A percentile compares a stretch with the other conserved stretches of the same genome.
phyloP scores from a whole-genome alignment of 2,113 vertebrate genomes.

The Xenopus borealis region DNA sequence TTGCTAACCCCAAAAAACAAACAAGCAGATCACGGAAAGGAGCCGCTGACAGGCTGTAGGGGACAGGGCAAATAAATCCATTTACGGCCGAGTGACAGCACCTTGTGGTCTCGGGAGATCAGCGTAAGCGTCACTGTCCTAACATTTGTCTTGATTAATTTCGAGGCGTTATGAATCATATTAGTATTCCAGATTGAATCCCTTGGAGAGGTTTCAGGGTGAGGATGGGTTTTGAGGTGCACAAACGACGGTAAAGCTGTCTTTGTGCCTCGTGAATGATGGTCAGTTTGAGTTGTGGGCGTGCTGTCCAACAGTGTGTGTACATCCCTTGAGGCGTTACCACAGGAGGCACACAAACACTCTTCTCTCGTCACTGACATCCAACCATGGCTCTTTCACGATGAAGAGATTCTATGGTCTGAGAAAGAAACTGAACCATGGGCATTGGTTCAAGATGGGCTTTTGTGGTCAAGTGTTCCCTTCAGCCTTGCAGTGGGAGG shows the following conservation, averaged over 20 bases:
- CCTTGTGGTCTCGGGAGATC: constrained; percentile 15
- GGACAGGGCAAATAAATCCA: constrained; percentile 57
- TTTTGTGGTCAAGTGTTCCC: too few relatives aligned
- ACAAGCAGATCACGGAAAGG: constrained; percentile 44
- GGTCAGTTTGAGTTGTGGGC: constrained; percentile 8
- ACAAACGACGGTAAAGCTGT: constrained; percentile 6
- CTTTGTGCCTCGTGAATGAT: constrained; percentile 30
- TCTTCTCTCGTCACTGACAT: constrained; percentile 1
- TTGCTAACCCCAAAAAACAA: constrained; percentile 57
- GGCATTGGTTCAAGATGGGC: too few relatives aligned
- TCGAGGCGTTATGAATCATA: constrained; percentile 7
- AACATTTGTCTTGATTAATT: constrained; percentile 44
- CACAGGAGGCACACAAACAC: background rate
- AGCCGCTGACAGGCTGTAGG: constrained; percentile 52
- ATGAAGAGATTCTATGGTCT: constrained; percentile 4
- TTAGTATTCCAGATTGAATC: constrained; percentile 31
- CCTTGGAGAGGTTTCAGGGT: constrained; percentile 35
- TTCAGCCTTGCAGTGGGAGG: too few relatives aligned
- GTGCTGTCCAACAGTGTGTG: constrained; percentile 17
- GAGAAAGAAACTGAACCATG: too few relatives aligned
- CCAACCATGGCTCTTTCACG: constrained; percentile 3
- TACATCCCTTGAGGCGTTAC: background rate
- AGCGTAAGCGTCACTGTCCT: constrained; percentile 23
- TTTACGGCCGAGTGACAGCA: constrained; percentile 27
- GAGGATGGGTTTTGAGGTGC: constrained; percentile 25